Percentiles rank a stretch among this genome's conserved stretches.
phyloP scores from a whole-genome alignment of 53 echinoderm and acorn worm species.

The Actinopyga echinites region DNA sequence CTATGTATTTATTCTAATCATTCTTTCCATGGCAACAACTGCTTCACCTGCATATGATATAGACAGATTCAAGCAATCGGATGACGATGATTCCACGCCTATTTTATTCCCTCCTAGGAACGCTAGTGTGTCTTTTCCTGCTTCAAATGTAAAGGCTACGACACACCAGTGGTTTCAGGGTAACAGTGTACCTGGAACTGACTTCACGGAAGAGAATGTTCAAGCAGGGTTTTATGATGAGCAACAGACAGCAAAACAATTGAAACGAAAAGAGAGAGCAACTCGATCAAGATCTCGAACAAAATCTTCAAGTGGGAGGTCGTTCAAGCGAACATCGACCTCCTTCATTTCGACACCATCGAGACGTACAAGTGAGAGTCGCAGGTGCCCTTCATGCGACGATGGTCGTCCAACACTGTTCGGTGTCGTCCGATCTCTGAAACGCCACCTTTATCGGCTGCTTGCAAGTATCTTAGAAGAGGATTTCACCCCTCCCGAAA shows the following conservation, averaged over 20 bases:
- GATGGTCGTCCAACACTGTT: not conserved
- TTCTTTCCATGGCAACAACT: conserved; percentile 3
- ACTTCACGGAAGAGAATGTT: not conserved
- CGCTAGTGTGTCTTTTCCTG: not conserved
- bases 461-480: conserved; percentile 19
- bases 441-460: not conserved
- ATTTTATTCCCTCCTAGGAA: not conserved
- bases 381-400: not conserved
- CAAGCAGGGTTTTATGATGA: not conserved
- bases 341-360: not conserved
- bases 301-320: not conserved
- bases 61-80: not conserved
- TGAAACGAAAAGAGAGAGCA: not conserved
- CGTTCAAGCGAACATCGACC: conserved; percentile 23
- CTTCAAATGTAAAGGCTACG: not conserved
- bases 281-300: conserved; percentile 6
- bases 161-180: not conserved
- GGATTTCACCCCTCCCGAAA: not conserved
- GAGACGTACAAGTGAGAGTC: not conserved
- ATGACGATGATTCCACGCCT: not conserved
- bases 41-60: not conserved
- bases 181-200: not conserved
- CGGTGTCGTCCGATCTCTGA: not conserved
- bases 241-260: not conserved
- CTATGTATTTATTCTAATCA: conserved; percentile 3